Evolutionary conservation across 2,113 vertebrate species (phyloP).

Genomic region (Mungos mungo): DNA sequence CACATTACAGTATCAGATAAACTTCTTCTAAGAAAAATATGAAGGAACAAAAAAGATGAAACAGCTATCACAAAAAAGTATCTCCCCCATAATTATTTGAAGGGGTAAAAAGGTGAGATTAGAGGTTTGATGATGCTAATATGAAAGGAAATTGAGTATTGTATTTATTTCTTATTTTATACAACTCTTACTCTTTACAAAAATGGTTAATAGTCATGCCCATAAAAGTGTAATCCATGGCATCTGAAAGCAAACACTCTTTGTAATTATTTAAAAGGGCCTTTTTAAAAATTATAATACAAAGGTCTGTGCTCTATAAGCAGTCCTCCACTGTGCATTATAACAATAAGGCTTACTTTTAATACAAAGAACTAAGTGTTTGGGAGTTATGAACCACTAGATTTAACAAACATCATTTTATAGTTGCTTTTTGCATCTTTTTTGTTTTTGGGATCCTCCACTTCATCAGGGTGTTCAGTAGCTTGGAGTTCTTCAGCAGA

Average conservation of each 20-base stretch:
- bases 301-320: slow-evolving; percentile 88
- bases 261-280: slow-evolving; percentile 85
- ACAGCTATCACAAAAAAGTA: slow-evolving; percentile 54
- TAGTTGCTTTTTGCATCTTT: slow-evolving; percentile 88
- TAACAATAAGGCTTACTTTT: slow-evolving; percentile 88
- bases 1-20: slow-evolving; percentile 74
- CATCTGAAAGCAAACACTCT: slow-evolving; percentile 87
- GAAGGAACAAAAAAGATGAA: slow-evolving; percentile 45
- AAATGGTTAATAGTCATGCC: slow-evolving; percentile 84
- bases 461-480: slow-evolving; percentile 81
- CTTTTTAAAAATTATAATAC: slow-evolving; percentile 89
- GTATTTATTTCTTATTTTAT: slow-evolving; percentile 85
- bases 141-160: slow-evolving; percentile 82
- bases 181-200: slow-evolving; percentile 86
- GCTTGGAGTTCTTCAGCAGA: slow-evolving; percentile 83
- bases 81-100: slow-evolving; percentile 47
- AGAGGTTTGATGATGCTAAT: slow-evolving; percentile 78
- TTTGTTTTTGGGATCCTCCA: slow-evolving; percentile 83
- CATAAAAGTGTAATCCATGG: slow-evolving; percentile 86
- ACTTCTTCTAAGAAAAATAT: slow-evolving; percentile 65
- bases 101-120: slow-evolving; percentile 59
- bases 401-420: slow-evolving; percentile 93
- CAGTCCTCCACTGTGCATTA: slow-evolving; percentile 88
- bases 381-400: slow-evolving; percentile 87
- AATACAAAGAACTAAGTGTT: slow-evolving; percentile 84